A percentile compares a stretch with the other conserved stretches of the same genome.
Conservation (phyloP, 2,797 vertebrate genomes). For the Myotis pilosus region DNA sequence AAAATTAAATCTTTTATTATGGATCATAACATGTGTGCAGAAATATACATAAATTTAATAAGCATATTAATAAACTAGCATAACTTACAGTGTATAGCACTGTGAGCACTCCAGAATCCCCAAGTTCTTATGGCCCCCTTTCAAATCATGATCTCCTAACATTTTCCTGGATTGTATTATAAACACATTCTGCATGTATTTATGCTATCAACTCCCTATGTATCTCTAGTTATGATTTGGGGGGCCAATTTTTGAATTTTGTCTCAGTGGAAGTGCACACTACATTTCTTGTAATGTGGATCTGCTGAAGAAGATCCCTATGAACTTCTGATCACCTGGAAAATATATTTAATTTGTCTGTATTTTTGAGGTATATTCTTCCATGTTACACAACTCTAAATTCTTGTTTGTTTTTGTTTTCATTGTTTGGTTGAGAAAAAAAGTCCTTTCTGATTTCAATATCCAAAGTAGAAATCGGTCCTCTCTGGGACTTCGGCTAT, state of each 20-base stretch:
- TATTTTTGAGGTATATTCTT: not conserved
- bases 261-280: not conserved
- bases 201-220: not conserved
- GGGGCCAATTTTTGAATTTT: not conserved
- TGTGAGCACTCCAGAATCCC: not conserved
- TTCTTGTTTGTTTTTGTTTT: not conserved
- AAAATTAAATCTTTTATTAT: not conserved
- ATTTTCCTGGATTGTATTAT: not conserved
- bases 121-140: not conserved
- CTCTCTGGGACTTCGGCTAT: not conserved
- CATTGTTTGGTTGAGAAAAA: not conserved
- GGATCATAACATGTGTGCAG: not conserved
- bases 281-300: not conserved
- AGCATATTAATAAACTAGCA: not conserved
- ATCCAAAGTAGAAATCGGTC: not conserved
- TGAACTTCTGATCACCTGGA: not conserved
- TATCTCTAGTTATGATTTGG: not conserved
- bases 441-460: not conserved
- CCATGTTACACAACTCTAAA: not conserved
- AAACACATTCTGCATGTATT: not conserved
- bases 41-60: not conserved
- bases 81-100: not conserved
- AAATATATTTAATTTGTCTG: not conserved
- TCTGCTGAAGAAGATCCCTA: not conserved
- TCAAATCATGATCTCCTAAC: not conserved